phyloP scores from a whole-genome alignment of 2,113 vertebrate species.

The Machaerirhynchus nigripectus region DNA sequence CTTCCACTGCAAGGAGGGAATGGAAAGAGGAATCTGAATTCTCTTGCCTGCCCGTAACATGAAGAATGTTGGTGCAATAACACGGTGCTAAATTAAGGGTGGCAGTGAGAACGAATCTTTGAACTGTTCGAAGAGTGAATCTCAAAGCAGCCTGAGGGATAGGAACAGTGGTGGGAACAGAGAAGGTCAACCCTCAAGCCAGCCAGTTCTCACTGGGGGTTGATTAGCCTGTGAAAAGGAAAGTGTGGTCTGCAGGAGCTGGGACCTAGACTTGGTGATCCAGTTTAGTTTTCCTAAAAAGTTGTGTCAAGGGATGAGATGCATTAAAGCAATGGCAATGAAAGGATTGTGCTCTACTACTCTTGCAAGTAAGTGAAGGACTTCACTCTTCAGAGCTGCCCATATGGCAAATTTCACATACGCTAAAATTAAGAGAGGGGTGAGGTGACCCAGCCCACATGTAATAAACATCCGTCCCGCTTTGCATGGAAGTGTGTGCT shows the following conservation, averaged over 20 bases:
- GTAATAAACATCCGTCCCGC: background rate
- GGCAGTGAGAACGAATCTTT: background rate
- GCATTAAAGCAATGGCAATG: background rate
- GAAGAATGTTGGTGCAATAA: background rate
- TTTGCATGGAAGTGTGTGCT: background rate
- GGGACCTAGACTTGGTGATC: background rate
- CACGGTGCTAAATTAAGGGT: background rate
- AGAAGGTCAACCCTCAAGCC: background rate
- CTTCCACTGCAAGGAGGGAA: background rate
- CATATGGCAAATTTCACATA: conserved; percentile 33
- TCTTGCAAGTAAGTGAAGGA: background rate
- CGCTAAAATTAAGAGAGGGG: conserved; percentile 12
- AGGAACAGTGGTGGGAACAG: background rate
- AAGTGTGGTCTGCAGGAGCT: background rate
- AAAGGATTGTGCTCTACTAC: background rate
- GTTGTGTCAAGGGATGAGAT: background rate
- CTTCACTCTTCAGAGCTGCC: background rate
- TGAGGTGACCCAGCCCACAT: conserved; percentile 1
- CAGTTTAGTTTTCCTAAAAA: background rate
- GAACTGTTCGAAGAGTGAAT: background rate
- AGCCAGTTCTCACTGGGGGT: background rate
- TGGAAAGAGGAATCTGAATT: background rate
- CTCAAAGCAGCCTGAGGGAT: background rate
- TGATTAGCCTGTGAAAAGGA: background rate
- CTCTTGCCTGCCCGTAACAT: background rate